Evolutionary conservation across 2,888 invertebrate genomes (phyloP), one percentile per base, ranked within the genome.

Genomic region (Eupithecia dodoneata): DNA sequence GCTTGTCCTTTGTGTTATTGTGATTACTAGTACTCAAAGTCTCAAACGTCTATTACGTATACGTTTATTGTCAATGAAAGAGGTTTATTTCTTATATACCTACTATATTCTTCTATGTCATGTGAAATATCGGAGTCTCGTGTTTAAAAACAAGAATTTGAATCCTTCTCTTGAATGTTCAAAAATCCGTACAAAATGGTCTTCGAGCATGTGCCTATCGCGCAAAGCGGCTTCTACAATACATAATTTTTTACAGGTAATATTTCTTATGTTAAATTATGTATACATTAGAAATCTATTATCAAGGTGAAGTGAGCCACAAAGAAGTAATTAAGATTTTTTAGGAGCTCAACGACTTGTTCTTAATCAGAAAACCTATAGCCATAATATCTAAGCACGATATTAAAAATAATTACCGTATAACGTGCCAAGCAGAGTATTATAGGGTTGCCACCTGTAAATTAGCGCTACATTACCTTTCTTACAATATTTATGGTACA

Each of bases 291-390:
- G n/a, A 63, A 63, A 63, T 63, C 30, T 63, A 63, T 63, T 63
- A 63, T 30, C 4, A 30, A 6, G 13, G 15, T 52, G 15, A n/a
- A 30, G 63, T 1, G 30, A 63, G 12, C 30, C 18, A 44, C 15
- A 44, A 69, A 45, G 45, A 13, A 15, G 30, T 15, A 70, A 18
- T 70, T 45, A 70, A 45, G 47, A 6, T 49, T 70, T 47, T 47
- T 47, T 47, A 45, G 45, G 13, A 47, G 70, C 70, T 15, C 30
- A 45, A 70, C 18, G 70, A 18, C 70, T 70, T 70, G 12, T 47
- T 69, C 67, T 69, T 69, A 69, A 69, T 69, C 67, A 69, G 67
- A 70, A 70, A 70, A 49, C 47, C 70, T 70, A 70, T 70, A 70
- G 6, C 18, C 70, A 47, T 70, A 47, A 49, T 70, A 70, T 47